phyloP scores from a whole-genome alignment of 2,797 vertebrate genomes.

The Micropoecilia bifurca region DNA sequence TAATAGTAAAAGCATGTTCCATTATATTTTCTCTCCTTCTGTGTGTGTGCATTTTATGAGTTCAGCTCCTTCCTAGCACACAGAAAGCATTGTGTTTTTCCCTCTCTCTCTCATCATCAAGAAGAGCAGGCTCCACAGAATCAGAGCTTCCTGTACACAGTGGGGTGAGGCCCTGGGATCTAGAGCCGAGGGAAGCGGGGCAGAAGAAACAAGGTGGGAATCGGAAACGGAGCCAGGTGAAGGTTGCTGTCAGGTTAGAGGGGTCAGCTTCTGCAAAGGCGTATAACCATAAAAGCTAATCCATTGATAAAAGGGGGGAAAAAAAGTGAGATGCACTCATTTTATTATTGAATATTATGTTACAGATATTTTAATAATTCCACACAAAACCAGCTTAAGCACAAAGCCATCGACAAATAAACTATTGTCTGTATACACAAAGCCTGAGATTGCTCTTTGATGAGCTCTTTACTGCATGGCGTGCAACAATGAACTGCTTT shows the following conservation, averaged over 20 bases:
- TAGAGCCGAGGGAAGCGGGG: constrained; percentile 22
- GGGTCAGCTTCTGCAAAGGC: not conserved
- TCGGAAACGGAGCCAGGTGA: constrained; percentile 29
- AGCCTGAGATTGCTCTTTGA: not conserved
- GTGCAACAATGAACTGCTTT: not conserved
- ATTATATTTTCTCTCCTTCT: constrained; percentile 63
- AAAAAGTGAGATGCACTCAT: not conserved
- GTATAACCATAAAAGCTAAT: not conserved
- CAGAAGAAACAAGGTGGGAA: not conserved
- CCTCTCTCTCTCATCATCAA: constrained; percentile 67
- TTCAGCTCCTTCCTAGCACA: constrained; percentile 71
- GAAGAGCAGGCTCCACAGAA: constrained; percentile 65
- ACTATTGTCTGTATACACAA: constrained; percentile 2
- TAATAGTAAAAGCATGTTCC: constrained; percentile 83
- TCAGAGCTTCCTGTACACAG: constrained; percentile 72
- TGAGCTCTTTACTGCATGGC: not conserved
- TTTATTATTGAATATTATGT: not conserved
- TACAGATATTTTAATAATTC: not conserved
- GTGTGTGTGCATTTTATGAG: constrained; percentile 68
- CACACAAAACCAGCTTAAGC: not conserved
- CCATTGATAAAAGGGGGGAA: not conserved
- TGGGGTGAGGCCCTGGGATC: constrained; percentile 63
- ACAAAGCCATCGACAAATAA: not conserved
- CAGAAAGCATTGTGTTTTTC: constrained; percentile 78
- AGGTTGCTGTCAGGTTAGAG: constrained; percentile 36